These are phyloP conservation scores for Heliconius melpomene DNA, from an alignment of 1,140 invertebrate genomes.

Conservation along the genomic window DNA sequence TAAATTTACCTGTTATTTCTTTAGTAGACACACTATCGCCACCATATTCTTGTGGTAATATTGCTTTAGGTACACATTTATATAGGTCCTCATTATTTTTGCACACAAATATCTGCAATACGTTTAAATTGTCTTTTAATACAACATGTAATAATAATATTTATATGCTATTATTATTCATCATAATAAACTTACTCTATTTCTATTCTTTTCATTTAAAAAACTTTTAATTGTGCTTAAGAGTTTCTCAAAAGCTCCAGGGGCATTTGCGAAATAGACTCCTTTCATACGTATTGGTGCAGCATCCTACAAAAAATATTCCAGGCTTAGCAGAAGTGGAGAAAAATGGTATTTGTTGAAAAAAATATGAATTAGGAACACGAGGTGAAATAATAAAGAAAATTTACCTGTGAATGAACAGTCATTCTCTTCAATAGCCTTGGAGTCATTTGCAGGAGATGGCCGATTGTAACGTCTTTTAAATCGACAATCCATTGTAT, in stretches of 20 bases:
- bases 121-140: neutral
- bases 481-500: conserved; percentile 61
- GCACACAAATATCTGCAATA: conserved; percentile 34
- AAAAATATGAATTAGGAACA: too few relatives aligned
- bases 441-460: conserved; percentile 77
- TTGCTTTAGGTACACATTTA: conserved; percentile 61
- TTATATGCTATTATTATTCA: neutral
- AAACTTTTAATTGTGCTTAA: conserved; percentile 75
- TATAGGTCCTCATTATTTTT: conserved; percentile 66
- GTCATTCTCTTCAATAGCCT: conserved; percentile 73
- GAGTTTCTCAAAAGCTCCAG: conserved; percentile 73
- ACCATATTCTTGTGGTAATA: conserved; percentile 75
- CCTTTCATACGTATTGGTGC: conserved; percentile 82
- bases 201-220: conserved; percentile 58
- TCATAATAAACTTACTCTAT: conserved; percentile 46
- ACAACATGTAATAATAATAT: neutral
- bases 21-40: conserved; percentile 62
- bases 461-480: conserved; percentile 62
- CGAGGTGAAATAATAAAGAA: neutral
- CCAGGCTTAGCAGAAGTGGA: neutral
- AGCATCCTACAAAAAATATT: conserved; percentile 72
- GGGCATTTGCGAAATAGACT: conserved; percentile 82
- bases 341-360: neutral
- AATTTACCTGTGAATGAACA: conserved; percentile 42
- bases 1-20: conserved; percentile 63